These are phyloP conservation scores for Terrapene triunguis DNA, from an alignment of 2,113 vertebrate species.

Conservation along the genomic window DNA sequence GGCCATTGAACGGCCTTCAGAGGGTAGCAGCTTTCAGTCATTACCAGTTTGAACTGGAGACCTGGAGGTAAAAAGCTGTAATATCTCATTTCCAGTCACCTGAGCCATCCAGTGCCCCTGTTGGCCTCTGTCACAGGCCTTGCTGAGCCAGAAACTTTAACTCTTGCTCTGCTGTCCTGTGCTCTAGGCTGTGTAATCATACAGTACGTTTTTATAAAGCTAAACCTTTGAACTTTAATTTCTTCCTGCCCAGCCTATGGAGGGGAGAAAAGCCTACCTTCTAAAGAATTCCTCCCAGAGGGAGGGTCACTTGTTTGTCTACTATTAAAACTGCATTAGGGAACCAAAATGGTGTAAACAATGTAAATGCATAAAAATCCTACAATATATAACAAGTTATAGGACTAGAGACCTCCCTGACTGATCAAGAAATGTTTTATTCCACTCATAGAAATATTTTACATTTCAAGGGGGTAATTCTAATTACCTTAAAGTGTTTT, in stretches of 20 bases:
- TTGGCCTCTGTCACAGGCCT: rapidly evolving
- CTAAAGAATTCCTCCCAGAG: neutral
- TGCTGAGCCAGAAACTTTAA: neutral
- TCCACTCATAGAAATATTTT: neutral
- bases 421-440: neutral
- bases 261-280: constrained; percentile 13
- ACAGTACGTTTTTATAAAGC: neutral
- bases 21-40: neutral
- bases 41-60: rapidly evolving
- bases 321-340: neutral
- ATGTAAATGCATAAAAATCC: neutral
- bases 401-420: neutral
- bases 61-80: neutral
- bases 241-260: neutral
- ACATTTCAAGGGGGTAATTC: neutral
- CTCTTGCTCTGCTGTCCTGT: neutral
- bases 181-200: neutral
- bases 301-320: neutral
- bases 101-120: neutral
- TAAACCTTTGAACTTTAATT: neutral
- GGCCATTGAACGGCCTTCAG: neutral
- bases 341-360: neutral
- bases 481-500: neutral
- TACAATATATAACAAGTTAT: neutral
- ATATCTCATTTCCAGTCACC: neutral